phyloP scores from a whole-genome alignment of 2,797 vertebrate species.

The Peromyscus attwateri region DNA sequence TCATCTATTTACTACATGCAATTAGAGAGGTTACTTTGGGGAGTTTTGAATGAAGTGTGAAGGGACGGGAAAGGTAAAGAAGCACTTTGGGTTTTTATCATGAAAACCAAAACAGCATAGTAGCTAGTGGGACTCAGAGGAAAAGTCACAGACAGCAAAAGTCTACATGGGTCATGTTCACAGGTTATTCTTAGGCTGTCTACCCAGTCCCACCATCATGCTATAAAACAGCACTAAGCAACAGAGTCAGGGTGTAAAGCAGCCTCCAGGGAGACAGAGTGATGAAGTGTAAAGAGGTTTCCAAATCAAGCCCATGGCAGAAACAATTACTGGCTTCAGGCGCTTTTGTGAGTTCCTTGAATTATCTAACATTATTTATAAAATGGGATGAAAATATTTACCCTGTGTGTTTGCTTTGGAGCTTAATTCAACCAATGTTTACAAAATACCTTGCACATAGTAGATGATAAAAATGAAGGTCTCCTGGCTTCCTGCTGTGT shows the following conservation, averaged over 20 bases:
- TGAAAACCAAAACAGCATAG: conserved; percentile 60
- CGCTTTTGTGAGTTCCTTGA: conserved; percentile 63
- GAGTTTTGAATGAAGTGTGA: not conserved
- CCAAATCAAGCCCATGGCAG: conserved; percentile 23
- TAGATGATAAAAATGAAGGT: conserved; percentile 67
- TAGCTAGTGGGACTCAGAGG: conserved; percentile 62
- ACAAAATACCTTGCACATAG: conserved; percentile 68
- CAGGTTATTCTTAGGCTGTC: conserved; percentile 68
- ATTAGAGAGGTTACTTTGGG: not conserved
- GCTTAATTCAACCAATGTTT: conserved; percentile 72
- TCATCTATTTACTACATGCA: not conserved
- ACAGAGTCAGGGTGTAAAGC: not conserved
- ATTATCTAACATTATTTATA: conserved; percentile 73
- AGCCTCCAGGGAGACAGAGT: not conserved
- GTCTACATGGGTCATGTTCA: conserved; percentile 66
- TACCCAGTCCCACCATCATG: not conserved
- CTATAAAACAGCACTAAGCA: conserved; percentile 33
- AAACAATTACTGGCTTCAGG: conserved; percentile 49
- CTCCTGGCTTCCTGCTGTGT: conserved; percentile 58
- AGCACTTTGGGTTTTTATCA: conserved; percentile 71
- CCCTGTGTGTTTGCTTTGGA: conserved; percentile 67
- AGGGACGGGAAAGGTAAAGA: not conserved
- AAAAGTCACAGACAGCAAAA: conserved; percentile 12
- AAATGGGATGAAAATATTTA: conserved; percentile 77
- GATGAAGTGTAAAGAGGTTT: not conserved